Evolutionary conservation across 2,888 invertebrate genomes (phyloP), one percentile per base, ranked within the genome.

Genomic region (Pedicia rivosa): DNA sequence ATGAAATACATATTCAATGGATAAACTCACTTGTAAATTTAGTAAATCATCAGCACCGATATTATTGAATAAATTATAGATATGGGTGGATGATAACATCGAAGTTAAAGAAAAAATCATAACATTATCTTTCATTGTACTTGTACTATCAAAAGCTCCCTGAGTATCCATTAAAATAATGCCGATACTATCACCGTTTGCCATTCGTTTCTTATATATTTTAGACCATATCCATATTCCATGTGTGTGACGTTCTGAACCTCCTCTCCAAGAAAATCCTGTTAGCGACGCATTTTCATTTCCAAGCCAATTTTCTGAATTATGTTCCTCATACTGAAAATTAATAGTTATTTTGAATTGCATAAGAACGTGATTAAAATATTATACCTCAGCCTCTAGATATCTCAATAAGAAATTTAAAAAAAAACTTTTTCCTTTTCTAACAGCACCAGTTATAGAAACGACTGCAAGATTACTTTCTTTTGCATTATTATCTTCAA

Each of bases 401-500:
- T 37, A 40, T 13, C 37, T 24, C 12, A 40, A 29, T 17, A 40
- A 37, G 12, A 37, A 40, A n/a, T 34, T 35, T 10, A 40, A 24
- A 12, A 40, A n/a, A 19, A 40, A 40, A 19, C 35, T 35, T 37
- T 40, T 40, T 14, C 40, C 40, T 17, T 34, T 40, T 9, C 40
- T 14, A 4, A 40, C 25, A 15, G 40, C 40, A 15, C 40, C 40
- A 17, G 40, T 37, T 9, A 40, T 37, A n/a, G 40, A 40, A 17
- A 40, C 25, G 13, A 40, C 16, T 4, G 37, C 33, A 19, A 40
- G 12, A 14, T 40, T 35, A 13, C 36, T 29, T 22, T 37, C 31
- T 14, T 26, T 33, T 10, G 37, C 31, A 4, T 40, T 28, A 12
- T 16, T 17, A 26, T 33, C 33, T n/a, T 19, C 16, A 5, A 40